phyloP scores from a whole-genome alignment of 92 coral and sea anemone genomes.

The Heteractis magnifica region DNA sequence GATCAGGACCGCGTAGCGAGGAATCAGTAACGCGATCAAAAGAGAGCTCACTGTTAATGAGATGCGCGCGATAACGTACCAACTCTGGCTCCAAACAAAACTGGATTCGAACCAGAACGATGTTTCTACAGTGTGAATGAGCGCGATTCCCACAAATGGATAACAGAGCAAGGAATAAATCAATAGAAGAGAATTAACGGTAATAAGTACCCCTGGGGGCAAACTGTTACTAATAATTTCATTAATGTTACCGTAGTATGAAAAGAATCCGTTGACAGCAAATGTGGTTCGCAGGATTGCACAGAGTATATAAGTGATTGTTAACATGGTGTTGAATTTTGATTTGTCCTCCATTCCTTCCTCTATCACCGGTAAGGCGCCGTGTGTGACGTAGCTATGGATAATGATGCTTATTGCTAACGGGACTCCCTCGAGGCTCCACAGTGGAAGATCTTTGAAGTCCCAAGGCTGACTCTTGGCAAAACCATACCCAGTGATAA shows the following conservation, averaged over 20 bases:
- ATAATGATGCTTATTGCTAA: slow-evolving; percentile 44
- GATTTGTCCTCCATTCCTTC: slow-evolving; percentile 46
- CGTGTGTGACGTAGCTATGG: slow-evolving; percentile 53
- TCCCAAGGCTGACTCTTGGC: slow-evolving; percentile 40
- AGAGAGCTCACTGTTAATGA: slow-evolving; percentile 27
- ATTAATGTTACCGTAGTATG: slow-evolving; percentile 45
- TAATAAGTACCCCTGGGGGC: slow-evolving; percentile 37
- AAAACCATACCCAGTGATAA: slow-evolving; percentile 45
- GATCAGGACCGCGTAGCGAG: slow-evolving; percentile 53
- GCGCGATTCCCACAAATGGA: slow-evolving; percentile 41
- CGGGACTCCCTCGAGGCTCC: slow-evolving; percentile 32
- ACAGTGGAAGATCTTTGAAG: slow-evolving; percentile 11
- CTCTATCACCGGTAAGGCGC: slow-evolving; percentile 52
- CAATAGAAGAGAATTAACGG: slow-evolving; percentile 37
- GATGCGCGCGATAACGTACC: slow-evolving; percentile 52
- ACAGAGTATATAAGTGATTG: slow-evolving; percentile 29
- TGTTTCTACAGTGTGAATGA: slow-evolving; percentile 49
- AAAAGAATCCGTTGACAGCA: slow-evolving; percentile 57
- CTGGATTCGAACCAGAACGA: slow-evolving; percentile 26
- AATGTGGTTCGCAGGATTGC: slow-evolving; percentile 44
- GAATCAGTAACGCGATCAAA: slow-evolving; percentile 39
- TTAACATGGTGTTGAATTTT: slow-evolving; percentile 34
- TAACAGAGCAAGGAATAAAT: slow-evolving; percentile 49
- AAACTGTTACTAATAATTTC: slow-evolving; percentile 58
- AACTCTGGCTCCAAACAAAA: slow-evolving; percentile 10